Percentiles rank a stretch among this genome's conserved stretches.
Evolutionary conservation across 1,140 invertebrate species (phyloP).

Genomic region (Sminthurides bifidus): DNA sequence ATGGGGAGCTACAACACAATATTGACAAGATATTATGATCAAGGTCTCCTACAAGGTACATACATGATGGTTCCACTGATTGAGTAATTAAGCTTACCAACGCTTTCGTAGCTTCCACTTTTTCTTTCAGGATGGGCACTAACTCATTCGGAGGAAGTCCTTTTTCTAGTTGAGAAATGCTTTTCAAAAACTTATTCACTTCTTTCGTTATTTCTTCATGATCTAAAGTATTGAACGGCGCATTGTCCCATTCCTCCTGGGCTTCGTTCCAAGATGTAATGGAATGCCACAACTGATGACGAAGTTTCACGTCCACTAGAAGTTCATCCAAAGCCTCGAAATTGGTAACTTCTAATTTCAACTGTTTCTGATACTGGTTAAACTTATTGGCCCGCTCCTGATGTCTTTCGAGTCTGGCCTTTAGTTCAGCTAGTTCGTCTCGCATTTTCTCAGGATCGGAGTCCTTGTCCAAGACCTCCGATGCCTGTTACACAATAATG

Average conservation of each 20-base stretch:
- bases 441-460: conserved; percentile 11
- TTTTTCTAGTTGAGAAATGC: conserved; percentile 61
- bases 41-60: no score
- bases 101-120: conserved; percentile 61
- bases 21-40: conserved; percentile 7
- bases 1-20: conserved; percentile 48
- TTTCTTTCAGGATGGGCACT: conserved; percentile 56
- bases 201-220: conserved; percentile 56
- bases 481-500: conserved; percentile 11
- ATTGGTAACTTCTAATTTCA: conserved; percentile 62
- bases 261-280: conserved; percentile 54
- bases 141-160: conserved; percentile 61
- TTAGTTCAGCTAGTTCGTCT: conserved; percentile 1
- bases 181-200: conserved; percentile 55
- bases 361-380: conserved; percentile 48
- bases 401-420: conserved; percentile 6
- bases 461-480: conserved; percentile 13
- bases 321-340: conserved; percentile 67
- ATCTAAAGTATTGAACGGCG: conserved; percentile 54
- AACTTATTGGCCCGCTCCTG: conserved; percentile 52
- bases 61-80: no score
- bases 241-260: conserved; percentile 48
- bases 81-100: no score
- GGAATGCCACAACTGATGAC: conserved; percentile 63
- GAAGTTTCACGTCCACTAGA: conserved; percentile 59